Percentiles rank a stretch among this genome's conserved stretches.
Conservation (phyloP, 2,113 vertebrate genomes). For the Elachura formosa region DNA sequence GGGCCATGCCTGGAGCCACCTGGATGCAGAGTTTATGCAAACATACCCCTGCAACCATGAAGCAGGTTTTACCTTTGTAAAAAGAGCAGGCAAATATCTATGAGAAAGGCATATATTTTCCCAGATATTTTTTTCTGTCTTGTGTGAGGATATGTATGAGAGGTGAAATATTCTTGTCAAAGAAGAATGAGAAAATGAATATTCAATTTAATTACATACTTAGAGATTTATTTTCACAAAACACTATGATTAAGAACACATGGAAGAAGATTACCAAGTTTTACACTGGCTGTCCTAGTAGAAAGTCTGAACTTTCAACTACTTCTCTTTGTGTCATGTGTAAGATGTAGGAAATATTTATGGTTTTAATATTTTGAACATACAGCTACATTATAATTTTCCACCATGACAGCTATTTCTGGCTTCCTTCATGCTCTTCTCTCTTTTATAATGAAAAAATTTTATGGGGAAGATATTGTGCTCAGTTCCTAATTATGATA, state of each 20-base stretch:
- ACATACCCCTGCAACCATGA: background rate
- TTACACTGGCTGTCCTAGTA: background rate
- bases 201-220: background rate
- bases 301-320: background rate
- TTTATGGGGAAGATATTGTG: background rate
- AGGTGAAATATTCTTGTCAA: background rate
- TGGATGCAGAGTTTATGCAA: background rate
- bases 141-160: background rate
- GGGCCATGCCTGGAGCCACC: background rate
- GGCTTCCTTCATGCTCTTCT: background rate
- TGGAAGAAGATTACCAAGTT: background rate
- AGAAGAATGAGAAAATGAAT: background rate
- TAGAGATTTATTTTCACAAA: background rate
- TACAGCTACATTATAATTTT: background rate
- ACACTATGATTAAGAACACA: background rate
- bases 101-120: background rate
- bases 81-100: background rate
- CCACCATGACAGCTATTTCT: background rate
- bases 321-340: background rate
- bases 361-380: background rate
- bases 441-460: background rate
- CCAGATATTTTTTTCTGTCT: background rate
- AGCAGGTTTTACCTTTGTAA: background rate
- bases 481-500: background rate
- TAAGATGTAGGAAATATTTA: background rate